Percentiles rank a stretch among this genome's conserved stretches.
Evolutionary conservation across 1,140 invertebrate species (phyloP).

Genomic region (Sinonovacula constricta): DNA sequence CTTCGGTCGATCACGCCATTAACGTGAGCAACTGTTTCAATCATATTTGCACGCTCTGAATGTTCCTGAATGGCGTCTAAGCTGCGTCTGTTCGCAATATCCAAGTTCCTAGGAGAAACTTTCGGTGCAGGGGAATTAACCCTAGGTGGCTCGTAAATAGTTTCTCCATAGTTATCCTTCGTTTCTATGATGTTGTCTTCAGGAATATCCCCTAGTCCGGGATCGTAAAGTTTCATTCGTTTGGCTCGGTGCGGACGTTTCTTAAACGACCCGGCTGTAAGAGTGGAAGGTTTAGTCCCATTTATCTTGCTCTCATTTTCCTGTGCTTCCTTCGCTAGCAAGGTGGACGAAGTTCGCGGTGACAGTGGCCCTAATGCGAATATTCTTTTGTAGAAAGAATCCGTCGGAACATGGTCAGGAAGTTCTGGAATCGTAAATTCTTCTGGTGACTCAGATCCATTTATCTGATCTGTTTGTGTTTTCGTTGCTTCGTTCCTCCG

Average conservation of each 20-base stretch:
- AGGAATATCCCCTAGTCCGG: constrained; percentile 29
- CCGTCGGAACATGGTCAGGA: background rate
- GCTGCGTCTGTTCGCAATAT: background rate
- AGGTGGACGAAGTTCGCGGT: too few species aligned
- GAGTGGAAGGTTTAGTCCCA: background rate
- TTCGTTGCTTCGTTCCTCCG: background rate
- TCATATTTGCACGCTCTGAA: background rate
- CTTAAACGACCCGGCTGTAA: constrained; percentile 14
- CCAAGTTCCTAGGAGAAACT: constrained; percentile 6
- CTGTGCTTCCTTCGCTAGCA: too few species aligned
- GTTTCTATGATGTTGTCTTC: constrained; percentile 39
- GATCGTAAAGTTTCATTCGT: constrained; percentile 34
- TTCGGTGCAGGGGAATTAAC: constrained; percentile 24
- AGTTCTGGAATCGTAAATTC: background rate
- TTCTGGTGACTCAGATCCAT: background rate
- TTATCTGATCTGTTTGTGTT: too few species aligned
- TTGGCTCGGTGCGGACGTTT: constrained; percentile 27
- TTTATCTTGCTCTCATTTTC: too few species aligned
- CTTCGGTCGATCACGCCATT: background rate
- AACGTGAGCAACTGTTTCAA: background rate
- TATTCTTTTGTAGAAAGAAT: constrained; percentile 29
- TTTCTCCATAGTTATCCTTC: background rate
- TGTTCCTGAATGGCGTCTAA: constrained; percentile 28
- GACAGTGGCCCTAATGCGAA: constrained; percentile 25
- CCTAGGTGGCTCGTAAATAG: constrained; percentile 6